Conservation (phyloP, 2,888 invertebrate species). For the Pogonocherus hispidulus region DNA sequence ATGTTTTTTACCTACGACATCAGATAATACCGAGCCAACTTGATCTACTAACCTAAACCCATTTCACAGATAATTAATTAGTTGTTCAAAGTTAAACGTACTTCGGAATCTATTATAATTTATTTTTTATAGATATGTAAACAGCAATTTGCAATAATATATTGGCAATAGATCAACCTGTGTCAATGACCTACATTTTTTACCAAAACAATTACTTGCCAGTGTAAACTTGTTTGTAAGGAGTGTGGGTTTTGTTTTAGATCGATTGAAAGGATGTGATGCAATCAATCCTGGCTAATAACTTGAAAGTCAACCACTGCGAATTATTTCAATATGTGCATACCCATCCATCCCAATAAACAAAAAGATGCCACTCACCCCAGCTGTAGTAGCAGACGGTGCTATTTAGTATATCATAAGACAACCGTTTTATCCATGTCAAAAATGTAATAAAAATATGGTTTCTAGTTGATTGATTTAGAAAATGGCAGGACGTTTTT, state of each 20-base stretch:
- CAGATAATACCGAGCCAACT: not conserved
- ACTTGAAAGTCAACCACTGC: no score
- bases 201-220: not conserved
- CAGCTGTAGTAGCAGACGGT: no score
- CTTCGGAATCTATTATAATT: not conserved
- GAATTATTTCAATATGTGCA: no score
- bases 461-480: no score
- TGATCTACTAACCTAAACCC: not conserved
- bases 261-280: not conserved
- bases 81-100: not conserved
- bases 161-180: not conserved
- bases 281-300: no score
- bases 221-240: not conserved
- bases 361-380: no score
- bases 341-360: no score
- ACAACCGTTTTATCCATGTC: no score
- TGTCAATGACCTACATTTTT: not conserved
- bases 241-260: not conserved
- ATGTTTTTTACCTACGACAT: not conserved
- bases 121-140: not conserved
- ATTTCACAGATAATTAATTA: not conserved
- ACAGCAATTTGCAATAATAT: not conserved
- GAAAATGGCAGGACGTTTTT: no score
- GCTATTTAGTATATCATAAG: no score
- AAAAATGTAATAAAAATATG: no score